These are phyloP conservation scores for Miltochrista miniata DNA, from an alignment of 2,888 invertebrate species.

Conservation along the genomic window DNA sequence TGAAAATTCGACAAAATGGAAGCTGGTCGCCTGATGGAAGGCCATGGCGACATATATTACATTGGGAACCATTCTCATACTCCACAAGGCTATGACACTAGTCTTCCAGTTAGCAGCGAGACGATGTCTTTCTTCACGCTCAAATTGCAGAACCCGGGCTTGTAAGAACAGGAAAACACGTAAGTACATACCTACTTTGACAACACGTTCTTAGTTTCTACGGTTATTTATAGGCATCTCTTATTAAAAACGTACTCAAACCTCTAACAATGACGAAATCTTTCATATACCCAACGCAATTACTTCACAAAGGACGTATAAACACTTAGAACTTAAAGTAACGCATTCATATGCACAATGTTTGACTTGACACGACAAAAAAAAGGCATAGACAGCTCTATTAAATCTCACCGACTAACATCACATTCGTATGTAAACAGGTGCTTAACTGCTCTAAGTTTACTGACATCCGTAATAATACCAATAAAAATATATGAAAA, in stretches of 20 bases:
- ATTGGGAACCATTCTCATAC: too few relatives aligned
- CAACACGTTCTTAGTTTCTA: neutral
- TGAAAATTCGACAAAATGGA: too few relatives aligned
- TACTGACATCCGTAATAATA: slow-evolving; percentile 70
- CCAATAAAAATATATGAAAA: slow-evolving; percentile 34
- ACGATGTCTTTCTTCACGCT: too few relatives aligned
- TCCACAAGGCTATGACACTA: too few relatives aligned
- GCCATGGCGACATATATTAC: too few relatives aligned
- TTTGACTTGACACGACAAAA: slow-evolving; percentile 57
- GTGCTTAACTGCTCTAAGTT: slow-evolving; percentile 69
- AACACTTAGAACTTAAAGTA: slow-evolving; percentile 28
- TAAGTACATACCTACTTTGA: too few relatives aligned
- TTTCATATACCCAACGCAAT: neutral
- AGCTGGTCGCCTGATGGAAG: too few relatives aligned
- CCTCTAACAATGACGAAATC: neutral
- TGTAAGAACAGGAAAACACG: too few relatives aligned
- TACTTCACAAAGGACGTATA: slow-evolving; percentile 13
- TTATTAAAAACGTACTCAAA: neutral
- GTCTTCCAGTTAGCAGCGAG: too few relatives aligned
- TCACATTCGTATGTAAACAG: slow-evolving; percentile 72
- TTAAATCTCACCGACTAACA: slow-evolving; percentile 66
- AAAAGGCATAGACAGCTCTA: slow-evolving; percentile 63
- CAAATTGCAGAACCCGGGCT: too few relatives aligned
- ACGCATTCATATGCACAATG: slow-evolving; percentile 51
- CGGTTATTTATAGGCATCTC: neutral